Conservation (phyloP, 37 sponge, comb jelly and placozoan species). For the Aplysina aerophoba region DNA sequence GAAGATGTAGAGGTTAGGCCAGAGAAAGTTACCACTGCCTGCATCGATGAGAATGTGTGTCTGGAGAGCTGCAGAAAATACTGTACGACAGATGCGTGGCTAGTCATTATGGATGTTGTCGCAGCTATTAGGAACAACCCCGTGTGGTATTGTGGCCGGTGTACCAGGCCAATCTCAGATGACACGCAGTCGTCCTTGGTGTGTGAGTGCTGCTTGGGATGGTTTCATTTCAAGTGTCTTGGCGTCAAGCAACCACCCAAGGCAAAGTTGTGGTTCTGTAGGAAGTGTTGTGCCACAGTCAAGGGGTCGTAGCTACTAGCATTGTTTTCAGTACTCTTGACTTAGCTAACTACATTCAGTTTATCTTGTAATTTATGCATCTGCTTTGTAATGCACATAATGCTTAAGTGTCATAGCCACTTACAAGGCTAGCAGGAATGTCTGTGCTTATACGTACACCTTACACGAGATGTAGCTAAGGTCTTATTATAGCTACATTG, state of each 20-base stretch:
- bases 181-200: background rate
- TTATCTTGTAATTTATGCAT: too few relatives aligned
- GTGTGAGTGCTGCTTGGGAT: slow-evolving; percentile 6
- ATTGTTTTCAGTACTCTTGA: too few relatives aligned
- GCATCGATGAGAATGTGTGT: slow-evolving; percentile 55
- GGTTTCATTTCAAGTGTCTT: slow-evolving; percentile 1
- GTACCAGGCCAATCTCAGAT: background rate
- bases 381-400: too few relatives aligned
- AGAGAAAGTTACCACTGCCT: slow-evolving; percentile 31
- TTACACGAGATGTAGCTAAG: too few relatives aligned
- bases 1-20: slow-evolving; percentile 45
- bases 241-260: slow-evolving; percentile 11
- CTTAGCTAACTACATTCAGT: too few relatives aligned
- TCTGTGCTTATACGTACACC: too few relatives aligned
- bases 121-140: background rate
- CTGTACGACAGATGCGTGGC: slow-evolving; percentile 52
- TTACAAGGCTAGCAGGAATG: too few relatives aligned
- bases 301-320: too few relatives aligned
- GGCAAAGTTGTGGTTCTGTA: slow-evolving; percentile 8
- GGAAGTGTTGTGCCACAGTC: background rate
- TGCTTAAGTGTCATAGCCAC: too few relatives aligned
- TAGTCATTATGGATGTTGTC: slow-evolving; percentile 21
- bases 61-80: slow-evolving; percentile 6
- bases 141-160: background rate
- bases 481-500: too few relatives aligned